Conservation (phyloP, 2,888 invertebrate species). For the Galerucella nymphaeae region DNA sequence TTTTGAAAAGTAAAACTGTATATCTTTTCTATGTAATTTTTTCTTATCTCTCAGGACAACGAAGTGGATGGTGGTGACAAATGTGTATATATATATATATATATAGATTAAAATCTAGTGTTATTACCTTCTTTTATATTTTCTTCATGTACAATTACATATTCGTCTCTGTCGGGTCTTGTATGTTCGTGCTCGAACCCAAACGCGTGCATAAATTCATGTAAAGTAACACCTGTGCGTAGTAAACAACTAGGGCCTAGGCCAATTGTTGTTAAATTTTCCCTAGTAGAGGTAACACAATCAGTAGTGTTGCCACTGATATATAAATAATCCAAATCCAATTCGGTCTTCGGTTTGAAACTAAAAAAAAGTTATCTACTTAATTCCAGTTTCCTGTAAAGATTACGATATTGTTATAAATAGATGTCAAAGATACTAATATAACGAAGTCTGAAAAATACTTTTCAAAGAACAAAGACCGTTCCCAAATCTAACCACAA, state of each 20-base stretch:
- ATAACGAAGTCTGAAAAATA: too few species aligned
- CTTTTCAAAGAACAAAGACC: too few species aligned
- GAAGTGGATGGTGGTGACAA: too few species aligned
- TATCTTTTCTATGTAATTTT: too few species aligned
- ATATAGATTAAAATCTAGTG: constrained; percentile 71
- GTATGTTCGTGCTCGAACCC: constrained; percentile 99
- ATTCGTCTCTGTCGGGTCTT: constrained; percentile 93
- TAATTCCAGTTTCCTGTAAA: too few species aligned
- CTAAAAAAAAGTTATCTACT: background rate
- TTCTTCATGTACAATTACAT: constrained; percentile 95
- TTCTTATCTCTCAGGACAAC: too few species aligned
- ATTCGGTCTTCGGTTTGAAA: background rate
- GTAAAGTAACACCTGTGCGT: background rate
- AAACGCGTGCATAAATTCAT: constrained; percentile 64
- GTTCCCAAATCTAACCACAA: too few species aligned
- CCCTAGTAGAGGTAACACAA: background rate
- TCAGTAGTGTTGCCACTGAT: background rate
- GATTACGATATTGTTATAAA: too few species aligned
- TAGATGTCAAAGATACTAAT: too few species aligned
- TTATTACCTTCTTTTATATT: constrained; percentile 75
- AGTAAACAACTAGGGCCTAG: background rate
- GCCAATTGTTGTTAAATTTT: background rate
- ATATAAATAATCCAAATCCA: background rate
- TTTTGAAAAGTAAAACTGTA: too few species aligned
- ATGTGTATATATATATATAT: background rate